Evolutionary conservation across 2,113 vertebrate genomes (phyloP).

Genomic region (Catharus fuscescens): DNA sequence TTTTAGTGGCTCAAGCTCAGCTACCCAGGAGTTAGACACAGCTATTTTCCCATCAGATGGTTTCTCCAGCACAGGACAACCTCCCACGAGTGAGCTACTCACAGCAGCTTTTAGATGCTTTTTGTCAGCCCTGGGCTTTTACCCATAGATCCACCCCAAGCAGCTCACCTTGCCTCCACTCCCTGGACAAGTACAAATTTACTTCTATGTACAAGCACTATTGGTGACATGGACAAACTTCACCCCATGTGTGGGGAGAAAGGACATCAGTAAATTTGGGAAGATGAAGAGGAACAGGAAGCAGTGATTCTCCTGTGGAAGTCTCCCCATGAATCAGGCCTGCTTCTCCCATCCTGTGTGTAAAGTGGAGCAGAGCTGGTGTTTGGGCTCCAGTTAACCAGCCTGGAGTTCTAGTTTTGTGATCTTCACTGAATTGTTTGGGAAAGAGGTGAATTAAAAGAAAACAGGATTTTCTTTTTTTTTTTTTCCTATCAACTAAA

Average conservation of each 20-base stretch:
- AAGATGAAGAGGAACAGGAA: not conserved
- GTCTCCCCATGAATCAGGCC: not conserved
- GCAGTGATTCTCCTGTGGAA: accelerated
- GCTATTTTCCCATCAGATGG: not conserved
- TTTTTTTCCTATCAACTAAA: not conserved
- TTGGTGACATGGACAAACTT: not conserved
- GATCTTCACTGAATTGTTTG: not conserved
- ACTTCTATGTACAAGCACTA: not conserved
- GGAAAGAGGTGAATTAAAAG: not conserved
- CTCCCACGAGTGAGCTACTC: not conserved
- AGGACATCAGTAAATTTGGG: not conserved
- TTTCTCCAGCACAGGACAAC: not conserved
- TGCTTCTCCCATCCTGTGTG: not conserved
- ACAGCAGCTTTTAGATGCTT: not conserved
- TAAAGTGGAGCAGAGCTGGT: not conserved
- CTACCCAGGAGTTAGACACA: not conserved
- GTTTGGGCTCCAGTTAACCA: not conserved
- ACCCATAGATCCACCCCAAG: not conserved
- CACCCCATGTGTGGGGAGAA: not conserved
- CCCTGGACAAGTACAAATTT: accelerated
- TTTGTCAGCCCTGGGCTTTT: not conserved
- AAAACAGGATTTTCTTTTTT: not conserved
- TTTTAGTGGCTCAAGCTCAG: accelerated
- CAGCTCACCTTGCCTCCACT: not conserved
- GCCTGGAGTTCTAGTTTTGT: accelerated